Evolutionary conservation across 2,113 vertebrate genomes (phyloP).

Genomic region (Dasyornis broadbenti): DNA sequence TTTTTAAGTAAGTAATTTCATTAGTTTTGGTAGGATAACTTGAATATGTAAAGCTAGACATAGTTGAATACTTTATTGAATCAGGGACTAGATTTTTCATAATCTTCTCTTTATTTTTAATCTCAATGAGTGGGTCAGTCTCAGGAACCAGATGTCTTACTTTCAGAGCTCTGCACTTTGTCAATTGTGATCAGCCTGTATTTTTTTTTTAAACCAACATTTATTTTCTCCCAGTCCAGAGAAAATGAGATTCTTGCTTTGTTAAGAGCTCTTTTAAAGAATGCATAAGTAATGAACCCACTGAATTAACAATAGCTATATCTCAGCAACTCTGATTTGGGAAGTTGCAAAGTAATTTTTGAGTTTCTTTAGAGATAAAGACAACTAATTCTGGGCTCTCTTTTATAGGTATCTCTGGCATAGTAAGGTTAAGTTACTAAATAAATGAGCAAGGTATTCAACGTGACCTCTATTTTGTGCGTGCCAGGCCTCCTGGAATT

Average conservation of each 20-base stretch:
- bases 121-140: conserved; percentile 10
- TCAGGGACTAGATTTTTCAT: conserved; percentile 21
- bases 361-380: not conserved
- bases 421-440: not conserved
- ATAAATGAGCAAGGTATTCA: not conserved
- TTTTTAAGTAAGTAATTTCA: not conserved
- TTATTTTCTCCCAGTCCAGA: not conserved
- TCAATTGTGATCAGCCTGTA: not conserved
- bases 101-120: conserved; percentile 29
- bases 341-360: not conserved
- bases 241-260: not conserved
- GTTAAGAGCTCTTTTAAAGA: not conserved
- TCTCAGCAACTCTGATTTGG: not conserved
- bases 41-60: conserved; percentile 4
- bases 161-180: conserved; percentile 35
- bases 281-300: not conserved
- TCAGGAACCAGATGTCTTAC: conserved; percentile 49
- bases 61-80: conserved; percentile 6
- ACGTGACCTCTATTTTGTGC: not conserved
- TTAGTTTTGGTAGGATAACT: not conserved
- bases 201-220: not conserved
- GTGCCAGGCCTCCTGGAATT: not conserved
- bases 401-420: not conserved
- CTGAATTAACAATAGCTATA: not conserved
- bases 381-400: not conserved